Base-by-base conservation (phyloP, 2,888 invertebrate genomes). In the Orthosia gracilis region DNA sequence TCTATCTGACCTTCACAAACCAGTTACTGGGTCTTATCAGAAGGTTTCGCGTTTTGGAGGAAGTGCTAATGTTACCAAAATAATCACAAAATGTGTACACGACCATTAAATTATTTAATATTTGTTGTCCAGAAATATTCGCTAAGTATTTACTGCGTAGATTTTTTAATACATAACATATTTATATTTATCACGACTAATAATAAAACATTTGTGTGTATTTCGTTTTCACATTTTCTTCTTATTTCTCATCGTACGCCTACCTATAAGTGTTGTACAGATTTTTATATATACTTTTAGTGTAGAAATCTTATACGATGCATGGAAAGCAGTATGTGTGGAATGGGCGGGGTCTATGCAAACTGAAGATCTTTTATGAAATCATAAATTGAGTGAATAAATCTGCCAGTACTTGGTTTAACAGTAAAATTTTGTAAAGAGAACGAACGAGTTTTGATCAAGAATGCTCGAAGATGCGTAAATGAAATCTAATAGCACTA, bases 91-190 rank as follows among this genome's bases (percentile, higher is more conserved):
- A 62, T 52, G 40, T 50, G 62, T 66, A 54, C n/a, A 15, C 13
- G 55, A 23, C 52, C 13, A 17, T 54, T 62, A 69, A 57, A 66
- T 66, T n/a, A 74, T 78, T 65, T 58, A 79, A 47, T 68, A 71
- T 13, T 23, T 57, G 71, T 81, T 73, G 82, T 80, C 80, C 80
- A 80, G 80, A 80, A 80, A 80, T 80, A 80, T 80, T 82, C 78
- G 77, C 54, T 66, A 63, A 73, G 23, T 77, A 81, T 81, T 77
- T 80, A 82, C 71, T 15, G 40, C 59, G 18, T 66, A 73, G 59
- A 47, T 40, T 64, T 67, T 81, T 73, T 57, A 55, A 55, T 67
- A 65, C 59, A 49, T 63, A 17, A 71, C 26, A 54, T 70, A 31
- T 49, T 74, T 50, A 73, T 57, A 59, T 78, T 66, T 62, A 65